These are phyloP conservation scores for Strongylocentrotus purpuratus DNA, from an alignment of 35 echinoderm and acorn worm species.

Conservation along the genomic window DNA sequence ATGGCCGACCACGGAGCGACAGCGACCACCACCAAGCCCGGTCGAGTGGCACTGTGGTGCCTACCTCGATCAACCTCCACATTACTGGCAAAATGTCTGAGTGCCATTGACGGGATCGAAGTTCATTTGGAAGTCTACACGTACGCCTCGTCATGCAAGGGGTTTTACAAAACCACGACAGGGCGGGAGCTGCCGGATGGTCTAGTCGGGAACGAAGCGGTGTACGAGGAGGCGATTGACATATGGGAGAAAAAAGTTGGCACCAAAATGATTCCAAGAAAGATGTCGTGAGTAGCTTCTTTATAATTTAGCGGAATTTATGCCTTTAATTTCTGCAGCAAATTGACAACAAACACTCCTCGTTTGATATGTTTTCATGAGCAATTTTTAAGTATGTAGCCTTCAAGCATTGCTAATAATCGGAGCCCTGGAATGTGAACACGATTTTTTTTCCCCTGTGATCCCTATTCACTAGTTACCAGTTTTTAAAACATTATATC, in stretches of 20 bases:
- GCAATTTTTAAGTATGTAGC: no score
- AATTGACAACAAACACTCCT: no score
- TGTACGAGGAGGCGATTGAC: not conserved
- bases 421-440: no score
- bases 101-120: no score
- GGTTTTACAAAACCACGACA: not conserved
- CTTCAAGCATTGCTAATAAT: no score
- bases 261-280: not conserved
- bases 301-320: no score
- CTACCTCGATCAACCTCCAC: not conserved
- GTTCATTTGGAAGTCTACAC: not conserved
- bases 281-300: not conserved
- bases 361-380: no score
- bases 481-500: no score
- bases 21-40: not conserved
- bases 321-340: no score
- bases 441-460: no score
- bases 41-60: not conserved
- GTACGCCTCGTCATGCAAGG: not conserved
- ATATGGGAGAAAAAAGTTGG: not conserved
- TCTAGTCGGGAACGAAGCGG: not conserved
- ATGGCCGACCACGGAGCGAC: not conserved
- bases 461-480: no score
- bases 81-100: not conserved
- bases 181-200: not conserved